These are phyloP conservation scores for Etheostoma perlongum DNA, from an alignment of 2,797 vertebrate genomes.

Conservation along the genomic window DNA sequence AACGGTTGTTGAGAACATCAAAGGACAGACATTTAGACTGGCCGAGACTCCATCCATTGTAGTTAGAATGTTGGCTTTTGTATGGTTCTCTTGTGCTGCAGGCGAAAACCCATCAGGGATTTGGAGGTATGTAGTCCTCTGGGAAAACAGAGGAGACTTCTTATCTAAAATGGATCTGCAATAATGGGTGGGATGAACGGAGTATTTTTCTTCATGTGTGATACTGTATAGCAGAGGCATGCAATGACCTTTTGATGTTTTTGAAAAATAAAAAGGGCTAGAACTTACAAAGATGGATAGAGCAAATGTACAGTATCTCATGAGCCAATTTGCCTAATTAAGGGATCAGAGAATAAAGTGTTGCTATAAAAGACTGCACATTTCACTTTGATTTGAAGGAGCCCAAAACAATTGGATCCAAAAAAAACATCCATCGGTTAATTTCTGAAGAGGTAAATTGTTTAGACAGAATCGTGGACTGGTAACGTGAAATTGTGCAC, in stretches of 20 bases:
- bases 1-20: too few relatives aligned
- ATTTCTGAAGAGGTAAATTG: background rate
- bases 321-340: constrained; percentile 25
- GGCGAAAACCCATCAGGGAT: constrained; percentile 24
- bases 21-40: too few relatives aligned
- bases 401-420: constrained; percentile 16
- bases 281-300: constrained; percentile 26
- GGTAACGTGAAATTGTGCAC: background rate
- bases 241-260: constrained; percentile 37
- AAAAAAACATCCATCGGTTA: background rate
- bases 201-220: constrained; percentile 31
- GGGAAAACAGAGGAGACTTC: constrained; percentile 28
- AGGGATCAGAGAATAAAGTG: constrained; percentile 37
- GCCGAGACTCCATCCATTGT: too few relatives aligned
- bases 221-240: constrained; percentile 20
- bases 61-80: constrained; percentile 5
- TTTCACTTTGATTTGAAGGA: constrained; percentile 31
- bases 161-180: constrained; percentile 59
- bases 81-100: constrained; percentile 13
- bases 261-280: constrained; percentile 45
- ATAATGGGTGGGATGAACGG: constrained; percentile 42
- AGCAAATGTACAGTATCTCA: constrained; percentile 18
- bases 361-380: constrained; percentile 3
- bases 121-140: constrained; percentile 10
- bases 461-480: background rate